phyloP scores from a whole-genome alignment of 2,888 invertebrate genomes.

The Agrochola lychnidis region DNA sequence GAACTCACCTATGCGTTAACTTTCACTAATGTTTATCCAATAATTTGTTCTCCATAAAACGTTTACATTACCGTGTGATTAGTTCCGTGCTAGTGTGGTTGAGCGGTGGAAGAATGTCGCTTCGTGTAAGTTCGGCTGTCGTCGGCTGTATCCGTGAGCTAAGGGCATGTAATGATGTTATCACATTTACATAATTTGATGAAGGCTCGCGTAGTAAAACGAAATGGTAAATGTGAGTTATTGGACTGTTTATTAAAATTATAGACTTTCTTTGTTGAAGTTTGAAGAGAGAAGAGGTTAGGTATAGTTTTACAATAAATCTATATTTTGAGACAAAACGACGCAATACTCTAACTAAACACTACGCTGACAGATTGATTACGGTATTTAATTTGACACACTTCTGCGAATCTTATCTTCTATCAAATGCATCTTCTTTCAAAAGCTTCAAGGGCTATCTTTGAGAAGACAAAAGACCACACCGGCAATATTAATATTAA shows the following conservation, averaged over 20 bases:
- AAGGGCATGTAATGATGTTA: conserved; percentile 48
- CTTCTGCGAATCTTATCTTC: not conserved
- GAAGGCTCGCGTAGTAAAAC: conserved; percentile 12
- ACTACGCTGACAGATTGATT: not conserved
- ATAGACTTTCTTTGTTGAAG: conserved; percentile 8
- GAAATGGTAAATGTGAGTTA: conserved; percentile 18
- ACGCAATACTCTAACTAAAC: not conserved
- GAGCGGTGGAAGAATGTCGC: conserved; percentile 37
- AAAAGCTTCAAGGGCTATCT: not conserved
- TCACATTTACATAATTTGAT: conserved; percentile 54
- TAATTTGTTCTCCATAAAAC: conserved; percentile 54
- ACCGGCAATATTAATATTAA: not conserved
- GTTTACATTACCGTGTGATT: conserved; percentile 33
- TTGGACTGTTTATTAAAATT: conserved; percentile 13
- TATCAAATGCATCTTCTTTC: no score
- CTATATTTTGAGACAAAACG: not conserved
- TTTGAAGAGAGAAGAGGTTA: conserved; percentile 7
- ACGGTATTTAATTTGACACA: not conserved
- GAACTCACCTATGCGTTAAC: not conserved
- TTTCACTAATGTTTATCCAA: conserved; percentile 41
- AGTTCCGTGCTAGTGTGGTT: conserved; percentile 5
- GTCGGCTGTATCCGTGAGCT: conserved; percentile 23
- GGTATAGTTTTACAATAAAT: conserved; percentile 14
- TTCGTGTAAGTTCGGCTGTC: conserved; percentile 24
- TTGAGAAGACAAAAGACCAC: not conserved